Percentiles rank a stretch among this genome's conserved stretches.
phyloP scores from a whole-genome alignment of 2,113 vertebrate genomes.

The Onychorhynchus coronatus region DNA sequence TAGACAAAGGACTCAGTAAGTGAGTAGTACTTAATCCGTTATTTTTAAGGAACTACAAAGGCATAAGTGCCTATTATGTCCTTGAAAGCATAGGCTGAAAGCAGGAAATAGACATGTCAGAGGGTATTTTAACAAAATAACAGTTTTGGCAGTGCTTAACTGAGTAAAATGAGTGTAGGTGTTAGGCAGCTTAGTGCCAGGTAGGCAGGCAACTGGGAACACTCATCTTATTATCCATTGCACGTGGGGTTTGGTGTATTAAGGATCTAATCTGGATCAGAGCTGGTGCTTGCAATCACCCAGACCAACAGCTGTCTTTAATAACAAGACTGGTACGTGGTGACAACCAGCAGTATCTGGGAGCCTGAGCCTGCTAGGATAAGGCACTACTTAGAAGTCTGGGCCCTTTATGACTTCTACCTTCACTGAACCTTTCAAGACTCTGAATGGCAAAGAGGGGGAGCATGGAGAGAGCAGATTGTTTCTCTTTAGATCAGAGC shows the following conservation, averaged over 20 bases:
- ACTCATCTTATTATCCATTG: not conserved
- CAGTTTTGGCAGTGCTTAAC: not conserved
- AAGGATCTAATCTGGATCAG: not conserved
- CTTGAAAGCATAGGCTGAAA: not conserved
- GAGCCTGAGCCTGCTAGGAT: not conserved
- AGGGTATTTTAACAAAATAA: not conserved
- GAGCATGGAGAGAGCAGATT: not conserved
- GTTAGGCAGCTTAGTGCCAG: not conserved
- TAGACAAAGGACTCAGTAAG: not conserved
- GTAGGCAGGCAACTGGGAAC: not conserved
- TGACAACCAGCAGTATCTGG: not conserved
- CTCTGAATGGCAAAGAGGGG: not conserved
- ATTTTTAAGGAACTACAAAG: not conserved
- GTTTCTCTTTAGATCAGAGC: not conserved
- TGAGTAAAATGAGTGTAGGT: not conserved
- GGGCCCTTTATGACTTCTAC: not conserved
- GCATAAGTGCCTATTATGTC: not conserved
- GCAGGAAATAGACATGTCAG: not conserved
- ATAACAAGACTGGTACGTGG: not conserved
- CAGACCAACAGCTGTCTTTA: not conserved
- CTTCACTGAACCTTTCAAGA: not conserved
- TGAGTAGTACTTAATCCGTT: accelerated
- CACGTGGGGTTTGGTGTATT: not conserved
- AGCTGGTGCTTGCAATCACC: not conserved
- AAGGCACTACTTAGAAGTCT: not conserved